Conservation (phyloP, 2,797 vertebrate species). For the Chanos chanos region DNA sequence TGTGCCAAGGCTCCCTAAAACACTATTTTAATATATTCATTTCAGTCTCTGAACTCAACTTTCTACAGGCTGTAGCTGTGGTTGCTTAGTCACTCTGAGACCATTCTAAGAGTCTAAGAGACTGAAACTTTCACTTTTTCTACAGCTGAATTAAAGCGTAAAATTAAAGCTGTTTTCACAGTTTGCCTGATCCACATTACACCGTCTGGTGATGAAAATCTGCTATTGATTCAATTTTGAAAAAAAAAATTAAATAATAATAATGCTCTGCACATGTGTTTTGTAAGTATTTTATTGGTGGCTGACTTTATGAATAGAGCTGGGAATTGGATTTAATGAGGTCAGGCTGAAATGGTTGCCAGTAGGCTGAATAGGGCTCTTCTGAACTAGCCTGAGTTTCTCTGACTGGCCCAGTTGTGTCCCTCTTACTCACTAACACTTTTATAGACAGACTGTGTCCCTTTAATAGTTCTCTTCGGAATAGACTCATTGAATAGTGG, state of each 20-base stretch:
- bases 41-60: background rate
- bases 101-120: background rate
- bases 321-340: background rate
- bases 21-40: background rate
- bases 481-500: conserved; percentile 7
- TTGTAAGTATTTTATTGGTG: background rate
- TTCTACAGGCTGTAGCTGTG: background rate
- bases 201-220: background rate
- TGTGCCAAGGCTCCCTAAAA: too few relatives aligned
- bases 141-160: background rate
- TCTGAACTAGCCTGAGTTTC: background rate
- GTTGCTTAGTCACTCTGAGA: conserved; percentile 8
- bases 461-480: conserved; percentile 25
- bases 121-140: background rate
- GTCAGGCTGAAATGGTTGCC: background rate
- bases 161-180: too few relatives aligned
- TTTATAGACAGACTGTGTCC: background rate
- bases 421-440: background rate
- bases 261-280: background rate
- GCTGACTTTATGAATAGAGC: background rate
- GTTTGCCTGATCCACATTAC: too few relatives aligned
- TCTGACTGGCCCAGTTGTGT: conserved; percentile 33
- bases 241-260: background rate
- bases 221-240: background rate
- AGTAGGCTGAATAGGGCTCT: conserved; percentile 15